Conservation (phyloP, 2,888 invertebrate genomes). For the Morpho helenor region DNA sequence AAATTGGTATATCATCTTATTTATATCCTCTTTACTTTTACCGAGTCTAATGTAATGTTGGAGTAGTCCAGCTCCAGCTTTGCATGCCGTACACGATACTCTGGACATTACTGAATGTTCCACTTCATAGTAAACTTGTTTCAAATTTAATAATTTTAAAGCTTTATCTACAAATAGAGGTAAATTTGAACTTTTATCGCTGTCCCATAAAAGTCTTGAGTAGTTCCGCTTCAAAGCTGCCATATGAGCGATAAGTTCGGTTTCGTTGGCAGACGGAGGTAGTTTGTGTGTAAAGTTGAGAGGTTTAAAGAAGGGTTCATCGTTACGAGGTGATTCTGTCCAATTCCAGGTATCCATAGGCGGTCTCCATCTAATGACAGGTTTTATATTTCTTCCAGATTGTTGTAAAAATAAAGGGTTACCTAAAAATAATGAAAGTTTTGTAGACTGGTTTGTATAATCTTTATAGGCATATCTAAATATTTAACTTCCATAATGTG, state of each 20-base stretch:
- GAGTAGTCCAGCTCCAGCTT: constrained; percentile 90
- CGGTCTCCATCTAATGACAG: constrained; percentile 70
- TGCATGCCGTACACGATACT: constrained; percentile 94
- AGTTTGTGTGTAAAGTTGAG: constrained; percentile 70
- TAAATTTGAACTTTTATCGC: constrained; percentile 83
- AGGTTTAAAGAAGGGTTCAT: constrained; percentile 65
- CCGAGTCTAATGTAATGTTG: constrained; percentile 92
- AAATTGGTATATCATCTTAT: constrained; percentile 90
- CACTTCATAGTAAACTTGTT: constrained; percentile 90
- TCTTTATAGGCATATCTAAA: too few species aligned
- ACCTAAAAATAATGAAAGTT: constrained; percentile 45
- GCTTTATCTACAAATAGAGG: constrained; percentile 91
- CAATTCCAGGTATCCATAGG: constrained; percentile 73
- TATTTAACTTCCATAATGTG: too few species aligned
- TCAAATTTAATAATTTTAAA: constrained; percentile 88
- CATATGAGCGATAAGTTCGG: constrained; percentile 68
- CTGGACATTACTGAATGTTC: constrained; percentile 95
- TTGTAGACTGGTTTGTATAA: background rate
- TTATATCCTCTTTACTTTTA: constrained; percentile 92
- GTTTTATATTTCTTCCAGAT: constrained; percentile 48
- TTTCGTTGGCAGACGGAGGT: constrained; percentile 72
- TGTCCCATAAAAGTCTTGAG: constrained; percentile 85
- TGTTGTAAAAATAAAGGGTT: constrained; percentile 67
- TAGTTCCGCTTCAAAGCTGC: constrained; percentile 65
- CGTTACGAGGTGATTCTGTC: constrained; percentile 55